phyloP scores from a whole-genome alignment of 2,888 invertebrate genomes.

The Galerucella nymphaeae region DNA sequence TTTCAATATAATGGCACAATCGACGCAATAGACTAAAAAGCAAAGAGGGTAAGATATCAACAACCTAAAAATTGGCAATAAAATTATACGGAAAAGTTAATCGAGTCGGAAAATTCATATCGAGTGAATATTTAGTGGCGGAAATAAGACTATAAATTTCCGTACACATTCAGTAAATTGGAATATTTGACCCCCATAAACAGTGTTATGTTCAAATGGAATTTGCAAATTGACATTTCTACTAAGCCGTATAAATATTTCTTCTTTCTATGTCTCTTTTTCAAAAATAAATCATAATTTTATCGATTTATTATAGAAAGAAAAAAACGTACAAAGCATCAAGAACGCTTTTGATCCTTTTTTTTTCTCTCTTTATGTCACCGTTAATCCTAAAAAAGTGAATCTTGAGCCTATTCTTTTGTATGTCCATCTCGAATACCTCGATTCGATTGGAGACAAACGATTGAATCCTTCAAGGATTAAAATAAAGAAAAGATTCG shows the following conservation, averaged over 20 bases:
- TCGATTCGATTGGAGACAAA: conserved; percentile 20
- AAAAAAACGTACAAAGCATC: conserved; percentile 4
- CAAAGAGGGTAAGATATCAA: conserved; percentile 52
- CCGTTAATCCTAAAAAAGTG: conserved; percentile 22
- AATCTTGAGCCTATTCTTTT: conserved; percentile 14
- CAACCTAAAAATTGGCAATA: conserved; percentile 61
- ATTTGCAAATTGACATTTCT: conserved; percentile 59
- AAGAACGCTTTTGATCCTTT: background rate
- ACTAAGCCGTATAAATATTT: conserved; percentile 44
- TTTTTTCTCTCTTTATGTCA: conserved; percentile 10
- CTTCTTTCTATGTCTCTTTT: conserved; percentile 39
- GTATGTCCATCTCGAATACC: conserved; percentile 11
- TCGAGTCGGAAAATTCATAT: conserved; percentile 59
- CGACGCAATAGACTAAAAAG: conserved; percentile 37
- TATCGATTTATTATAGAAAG: background rate
- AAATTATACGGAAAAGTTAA: conserved; percentile 62
- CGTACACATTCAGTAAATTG: conserved; percentile 61
- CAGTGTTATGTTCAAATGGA: conserved; percentile 60
- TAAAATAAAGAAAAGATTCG: background rate
- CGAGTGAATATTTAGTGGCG: conserved; percentile 62
- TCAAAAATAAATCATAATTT: background rate
- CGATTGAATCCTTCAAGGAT: conserved; percentile 17
- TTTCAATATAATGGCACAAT: background rate
- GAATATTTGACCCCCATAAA: conserved; percentile 66
- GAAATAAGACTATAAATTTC: conserved; percentile 64